Percentiles rank a stretch among this genome's conserved stretches.
Conservation (phyloP, 2,797 vertebrate genomes). For the Anniella stebbinsi region DNA sequence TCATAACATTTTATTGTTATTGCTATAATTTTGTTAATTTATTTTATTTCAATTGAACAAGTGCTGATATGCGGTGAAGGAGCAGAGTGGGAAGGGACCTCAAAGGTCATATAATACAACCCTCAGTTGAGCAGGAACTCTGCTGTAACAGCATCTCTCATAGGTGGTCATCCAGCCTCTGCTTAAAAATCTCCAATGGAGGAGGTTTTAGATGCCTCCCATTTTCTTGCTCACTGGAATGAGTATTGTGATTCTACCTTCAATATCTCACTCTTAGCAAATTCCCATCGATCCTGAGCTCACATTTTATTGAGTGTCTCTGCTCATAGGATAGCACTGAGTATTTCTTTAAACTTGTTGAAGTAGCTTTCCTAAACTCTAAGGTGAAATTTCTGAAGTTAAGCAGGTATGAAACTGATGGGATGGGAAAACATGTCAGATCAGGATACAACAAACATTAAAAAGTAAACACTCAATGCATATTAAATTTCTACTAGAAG, state of each 20-base stretch:
- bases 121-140: background rate
- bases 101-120: no score
- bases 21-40: background rate
- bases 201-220: no score
- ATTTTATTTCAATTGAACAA: background rate
- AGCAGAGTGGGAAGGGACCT: no score
- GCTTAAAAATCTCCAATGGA: no score
- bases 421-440: background rate
- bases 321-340: no score
- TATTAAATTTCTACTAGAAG: slow-evolving; percentile 22
- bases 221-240: no score
- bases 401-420: background rate
- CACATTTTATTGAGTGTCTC: no score
- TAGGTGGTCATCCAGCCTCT: background rate
- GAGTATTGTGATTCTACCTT: no score
- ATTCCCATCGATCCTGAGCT: no score
- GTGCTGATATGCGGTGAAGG: background rate
- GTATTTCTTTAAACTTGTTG: no score
- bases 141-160: background rate
- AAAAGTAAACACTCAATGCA: background rate
- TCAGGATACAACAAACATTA: background rate
- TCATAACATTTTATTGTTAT: background rate
- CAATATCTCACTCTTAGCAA: no score
- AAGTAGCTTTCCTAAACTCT: no score
- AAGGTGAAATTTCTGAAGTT: background rate